A percentile compares a stretch with the other conserved stretches of the same genome.
phyloP scores from a whole-genome alignment of 2,797 vertebrate genomes.

The Macrochelys suwanniensis region DNA sequence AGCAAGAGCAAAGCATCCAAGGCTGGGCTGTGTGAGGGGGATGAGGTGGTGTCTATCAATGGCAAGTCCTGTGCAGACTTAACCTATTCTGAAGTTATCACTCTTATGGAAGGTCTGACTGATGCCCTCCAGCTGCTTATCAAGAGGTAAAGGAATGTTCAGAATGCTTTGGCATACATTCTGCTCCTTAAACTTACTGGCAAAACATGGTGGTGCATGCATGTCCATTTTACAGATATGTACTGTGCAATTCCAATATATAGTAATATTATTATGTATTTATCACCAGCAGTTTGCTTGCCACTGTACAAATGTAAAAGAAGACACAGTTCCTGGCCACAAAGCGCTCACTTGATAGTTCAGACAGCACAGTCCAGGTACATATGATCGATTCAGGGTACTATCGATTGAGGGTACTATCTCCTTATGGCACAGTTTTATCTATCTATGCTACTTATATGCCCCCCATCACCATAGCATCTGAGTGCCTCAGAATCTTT shows the following conservation, averaged over 20 bases:
- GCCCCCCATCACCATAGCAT: neutral
- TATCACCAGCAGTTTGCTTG: neutral
- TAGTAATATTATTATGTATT: neutral
- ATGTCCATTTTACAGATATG: neutral
- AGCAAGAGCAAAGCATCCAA: slow-evolving; percentile 87
- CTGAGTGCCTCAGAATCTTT: slow-evolving; percentile 1
- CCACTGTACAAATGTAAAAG: neutral
- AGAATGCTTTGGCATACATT: slow-evolving; percentile 16
- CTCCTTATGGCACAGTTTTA: neutral
- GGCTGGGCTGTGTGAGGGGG: slow-evolving; percentile 90
- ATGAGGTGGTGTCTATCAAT: slow-evolving; percentile 95
- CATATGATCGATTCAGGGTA: neutral
- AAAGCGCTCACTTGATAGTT: neutral
- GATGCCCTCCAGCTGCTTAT: slow-evolving; percentile 91
- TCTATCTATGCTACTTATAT: slow-evolving; percentile 31
- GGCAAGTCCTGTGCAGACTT: slow-evolving; percentile 90
- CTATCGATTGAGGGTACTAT: neutral
- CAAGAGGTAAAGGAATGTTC: slow-evolving; percentile 88
- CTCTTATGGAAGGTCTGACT: slow-evolving; percentile 87
- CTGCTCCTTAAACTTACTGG: neutral
- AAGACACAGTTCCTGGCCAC: neutral
- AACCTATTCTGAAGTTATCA: slow-evolving; percentile 87
- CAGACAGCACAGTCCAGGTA: neutral
- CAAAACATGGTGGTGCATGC: neutral
- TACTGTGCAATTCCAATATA: neutral